Conservation (phyloP, 1,140 invertebrate genomes). For the Drosophila insularis region DNA sequence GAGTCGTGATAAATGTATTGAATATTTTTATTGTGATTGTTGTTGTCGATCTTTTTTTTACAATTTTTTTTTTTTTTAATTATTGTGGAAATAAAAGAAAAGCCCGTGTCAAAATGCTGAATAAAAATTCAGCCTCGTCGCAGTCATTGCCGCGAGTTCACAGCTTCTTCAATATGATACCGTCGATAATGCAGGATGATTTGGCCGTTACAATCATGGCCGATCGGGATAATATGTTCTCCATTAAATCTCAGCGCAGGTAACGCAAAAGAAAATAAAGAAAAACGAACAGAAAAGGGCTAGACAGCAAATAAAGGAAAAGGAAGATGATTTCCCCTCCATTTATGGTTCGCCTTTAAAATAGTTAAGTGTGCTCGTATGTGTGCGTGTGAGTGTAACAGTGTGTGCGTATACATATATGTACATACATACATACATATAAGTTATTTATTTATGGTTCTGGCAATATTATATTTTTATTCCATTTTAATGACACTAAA, state of each 20-base stretch:
- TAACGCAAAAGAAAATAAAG: constrained; percentile 25
- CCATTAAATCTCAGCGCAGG: constrained; percentile 78
- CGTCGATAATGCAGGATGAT: constrained; percentile 77
- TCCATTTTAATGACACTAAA: constrained; percentile 62
- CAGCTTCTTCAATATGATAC: constrained; percentile 81
- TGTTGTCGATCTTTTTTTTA: background rate
- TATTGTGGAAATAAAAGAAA: background rate
- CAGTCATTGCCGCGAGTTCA: constrained; percentile 78
- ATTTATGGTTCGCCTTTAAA: constrained; percentile 43
- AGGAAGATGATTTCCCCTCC: constrained; percentile 5
- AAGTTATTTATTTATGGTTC: constrained; percentile 20
- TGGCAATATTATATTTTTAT: constrained; percentile 34
- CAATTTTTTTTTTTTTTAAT: constrained; percentile 22
- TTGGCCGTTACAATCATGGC: constrained; percentile 71
- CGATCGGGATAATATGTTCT: constrained; percentile 80
- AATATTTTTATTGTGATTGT: constrained; percentile 10
- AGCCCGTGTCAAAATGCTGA: constrained; percentile 54
- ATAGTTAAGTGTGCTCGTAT: constrained; percentile 28
- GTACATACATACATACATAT: constrained; percentile 4
- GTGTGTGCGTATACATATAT: constrained; percentile 2
- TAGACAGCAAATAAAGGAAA: background rate
- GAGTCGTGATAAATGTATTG: constrained; percentile 1
- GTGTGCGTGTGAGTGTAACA: background rate
- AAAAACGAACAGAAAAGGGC: constrained; percentile 1
- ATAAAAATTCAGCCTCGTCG: constrained; percentile 75